A percentile compares a stretch with the other conserved stretches of the same genome.
Evolutionary conservation across 2,888 invertebrate genomes (phyloP).

Genomic region (Drosophila tripunctata): DNA sequence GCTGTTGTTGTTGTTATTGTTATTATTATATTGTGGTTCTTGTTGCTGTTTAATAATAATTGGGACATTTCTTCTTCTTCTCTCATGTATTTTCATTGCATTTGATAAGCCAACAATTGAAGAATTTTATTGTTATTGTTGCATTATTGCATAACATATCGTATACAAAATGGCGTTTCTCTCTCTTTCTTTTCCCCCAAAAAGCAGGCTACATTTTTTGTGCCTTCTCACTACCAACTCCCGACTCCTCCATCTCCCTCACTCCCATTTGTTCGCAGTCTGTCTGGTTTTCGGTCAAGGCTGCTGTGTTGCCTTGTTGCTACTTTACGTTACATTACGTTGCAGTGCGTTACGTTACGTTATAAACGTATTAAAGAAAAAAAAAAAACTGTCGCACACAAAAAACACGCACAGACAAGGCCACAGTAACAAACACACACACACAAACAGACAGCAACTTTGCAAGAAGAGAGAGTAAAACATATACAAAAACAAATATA

Average conservation of each 20-base stretch:
- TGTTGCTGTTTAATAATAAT: slow-evolving; percentile 9
- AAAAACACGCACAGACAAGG: slow-evolving; percentile 14
- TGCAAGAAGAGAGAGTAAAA: background rate
- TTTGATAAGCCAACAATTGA: slow-evolving; percentile 26
- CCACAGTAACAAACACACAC: slow-evolving; percentile 31
- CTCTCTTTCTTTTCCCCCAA: slow-evolving; percentile 29
- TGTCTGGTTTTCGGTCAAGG: slow-evolving; percentile 65
- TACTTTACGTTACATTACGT: slow-evolving; percentile 7
- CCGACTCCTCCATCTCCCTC: background rate
- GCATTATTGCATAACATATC: slow-evolving; percentile 11
- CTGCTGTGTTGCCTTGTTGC: slow-evolving; percentile 19
- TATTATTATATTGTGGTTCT: background rate
- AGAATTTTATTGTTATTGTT: slow-evolving; percentile 20
- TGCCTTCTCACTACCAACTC: too few relatives aligned
- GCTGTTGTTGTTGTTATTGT: background rate
- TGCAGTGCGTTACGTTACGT: background rate
- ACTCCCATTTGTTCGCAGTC: slow-evolving; percentile 1
- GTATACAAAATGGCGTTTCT: slow-evolving; percentile 8
- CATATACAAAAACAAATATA: too few relatives aligned
- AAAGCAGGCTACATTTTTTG: slow-evolving; percentile 31
- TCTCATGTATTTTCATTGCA: slow-evolving; percentile 21
- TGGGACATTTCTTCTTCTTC: background rate
- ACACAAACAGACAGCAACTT: slow-evolving; percentile 1
- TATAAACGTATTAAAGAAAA: too few relatives aligned
- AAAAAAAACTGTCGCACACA: slow-evolving; percentile 33